Conservation (phyloP, 1,140 invertebrate genomes). For the Penaeus japonicus region DNA sequence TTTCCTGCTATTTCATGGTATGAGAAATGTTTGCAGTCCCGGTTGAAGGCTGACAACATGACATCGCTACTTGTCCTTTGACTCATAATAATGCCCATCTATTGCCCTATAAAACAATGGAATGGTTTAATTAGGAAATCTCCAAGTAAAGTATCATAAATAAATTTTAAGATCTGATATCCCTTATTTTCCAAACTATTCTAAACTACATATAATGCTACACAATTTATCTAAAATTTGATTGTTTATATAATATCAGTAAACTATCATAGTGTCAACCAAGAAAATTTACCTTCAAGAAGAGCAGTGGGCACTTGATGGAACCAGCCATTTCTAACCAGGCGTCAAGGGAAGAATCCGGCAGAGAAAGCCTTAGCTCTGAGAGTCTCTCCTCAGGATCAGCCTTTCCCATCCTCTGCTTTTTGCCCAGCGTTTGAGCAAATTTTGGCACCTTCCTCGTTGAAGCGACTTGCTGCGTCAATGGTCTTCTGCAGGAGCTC, state of each 20-base stretch:
- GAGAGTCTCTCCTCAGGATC: conserved; percentile 48
- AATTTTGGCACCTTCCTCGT: conserved; percentile 51
- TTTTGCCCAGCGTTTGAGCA: conserved; percentile 49
- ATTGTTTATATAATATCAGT: not conserved
- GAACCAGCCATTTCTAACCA: conserved; percentile 45
- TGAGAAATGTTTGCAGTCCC: conserved; percentile 25
- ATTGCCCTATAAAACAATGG: conserved; percentile 35
- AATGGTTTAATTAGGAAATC: not conserved
- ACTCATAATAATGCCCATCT: conserved; percentile 46
- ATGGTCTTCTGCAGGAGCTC: conserved; percentile 54
- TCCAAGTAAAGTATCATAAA: not conserved
- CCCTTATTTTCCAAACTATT: conserved; percentile 66
- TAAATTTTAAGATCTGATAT: not conserved
- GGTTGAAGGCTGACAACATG: conserved; percentile 40
- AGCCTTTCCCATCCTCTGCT: conserved; percentile 22
- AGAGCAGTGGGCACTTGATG: conserved; percentile 51
- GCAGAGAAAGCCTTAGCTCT: conserved; percentile 52
- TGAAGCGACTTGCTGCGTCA: conserved; percentile 53
- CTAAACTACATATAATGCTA: no score
- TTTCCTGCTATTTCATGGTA: conserved; percentile 79
- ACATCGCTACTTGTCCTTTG: conserved; percentile 13
- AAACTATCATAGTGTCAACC: conserved; percentile 63
- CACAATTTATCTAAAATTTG: conserved; percentile 47
- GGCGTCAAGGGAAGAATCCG: conserved; percentile 47
- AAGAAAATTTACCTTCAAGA: conserved; percentile 45